Percentiles rank a stretch among this genome's conserved stretches.
Evolutionary conservation across 2,113 vertebrate genomes (phyloP).

Genomic region (Caretta caretta): DNA sequence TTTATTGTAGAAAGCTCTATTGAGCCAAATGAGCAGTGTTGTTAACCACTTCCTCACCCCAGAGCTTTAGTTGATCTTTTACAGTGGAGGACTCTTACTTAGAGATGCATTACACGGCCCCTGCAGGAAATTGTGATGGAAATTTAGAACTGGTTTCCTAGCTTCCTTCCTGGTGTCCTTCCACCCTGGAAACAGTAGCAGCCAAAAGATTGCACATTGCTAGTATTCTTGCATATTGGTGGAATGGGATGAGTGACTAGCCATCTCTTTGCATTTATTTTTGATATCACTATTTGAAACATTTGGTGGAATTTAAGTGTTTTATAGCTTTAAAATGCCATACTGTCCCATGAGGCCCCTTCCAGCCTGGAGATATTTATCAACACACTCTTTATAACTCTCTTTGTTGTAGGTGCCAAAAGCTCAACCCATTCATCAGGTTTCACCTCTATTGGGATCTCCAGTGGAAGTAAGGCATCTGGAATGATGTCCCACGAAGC

Average conservation of each 20-base stretch:
- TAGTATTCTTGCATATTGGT: background rate
- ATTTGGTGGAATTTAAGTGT: background rate
- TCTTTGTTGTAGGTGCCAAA: constrained; percentile 22
- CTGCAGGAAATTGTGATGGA: background rate
- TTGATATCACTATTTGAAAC: background rate
- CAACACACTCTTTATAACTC: background rate
- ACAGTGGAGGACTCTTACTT: background rate
- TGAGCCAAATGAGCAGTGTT: background rate
- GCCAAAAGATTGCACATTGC: background rate
- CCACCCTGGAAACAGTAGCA: background rate
- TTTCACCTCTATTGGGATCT: constrained; percentile 34
- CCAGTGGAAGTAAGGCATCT: background rate
- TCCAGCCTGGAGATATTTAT: background rate
- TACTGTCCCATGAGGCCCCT: background rate
- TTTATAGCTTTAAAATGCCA: background rate
- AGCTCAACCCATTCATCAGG: constrained; percentile 55
- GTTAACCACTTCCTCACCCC: background rate
- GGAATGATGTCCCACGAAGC: constrained; percentile 36
- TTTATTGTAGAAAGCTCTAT: background rate
- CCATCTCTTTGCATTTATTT: background rate
- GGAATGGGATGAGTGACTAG: background rate
- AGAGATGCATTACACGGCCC: background rate
- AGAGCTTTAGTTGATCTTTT: background rate
- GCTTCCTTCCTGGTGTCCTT: background rate
- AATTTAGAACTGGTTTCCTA: background rate